A percentile compares a stretch with the other conserved stretches of the same genome.
These are phyloP conservation scores for Heteronetta atricapilla DNA, from an alignment of 2,113 vertebrate species.

Conservation along the genomic window DNA sequence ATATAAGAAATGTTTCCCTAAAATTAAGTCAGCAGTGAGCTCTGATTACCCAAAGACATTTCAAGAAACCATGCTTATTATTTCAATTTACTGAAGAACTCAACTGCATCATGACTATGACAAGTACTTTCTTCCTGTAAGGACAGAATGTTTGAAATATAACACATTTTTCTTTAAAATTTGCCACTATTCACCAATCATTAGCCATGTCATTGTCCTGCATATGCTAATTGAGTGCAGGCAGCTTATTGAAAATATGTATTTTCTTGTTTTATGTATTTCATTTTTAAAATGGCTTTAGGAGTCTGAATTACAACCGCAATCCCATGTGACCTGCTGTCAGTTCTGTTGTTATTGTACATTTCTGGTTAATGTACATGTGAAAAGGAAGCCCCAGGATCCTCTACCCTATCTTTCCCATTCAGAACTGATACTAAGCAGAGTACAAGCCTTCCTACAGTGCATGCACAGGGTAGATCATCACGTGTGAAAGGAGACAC, in stretches of 20 bases:
- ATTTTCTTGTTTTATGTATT: not conserved
- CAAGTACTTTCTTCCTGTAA: not conserved
- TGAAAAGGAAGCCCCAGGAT: not conserved
- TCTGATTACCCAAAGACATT: not conserved
- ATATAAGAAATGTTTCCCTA: not conserved
- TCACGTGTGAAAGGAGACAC: not conserved
- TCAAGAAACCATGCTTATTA: not conserved
- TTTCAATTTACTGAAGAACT: constrained; percentile 9
- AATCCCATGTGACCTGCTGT: not conserved
- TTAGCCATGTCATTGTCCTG: not conserved
- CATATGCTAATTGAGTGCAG: not conserved
- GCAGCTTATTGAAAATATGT: not conserved
- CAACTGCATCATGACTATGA: not conserved
- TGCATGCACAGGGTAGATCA: not conserved
- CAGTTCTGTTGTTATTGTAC: not conserved
- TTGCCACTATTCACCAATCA: not conserved
- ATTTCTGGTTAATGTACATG: not conserved
- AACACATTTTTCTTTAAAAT: not conserved
- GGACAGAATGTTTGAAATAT: not conserved
- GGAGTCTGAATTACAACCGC: not conserved
- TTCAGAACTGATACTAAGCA: not conserved
- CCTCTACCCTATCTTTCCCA: not conserved
- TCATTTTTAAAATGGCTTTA: not conserved
- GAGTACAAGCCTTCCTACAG: not conserved
- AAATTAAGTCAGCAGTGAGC: not conserved